These are phyloP conservation scores for Cololabis saira DNA, from an alignment of 2,113 vertebrate genomes.

Conservation along the genomic window DNA sequence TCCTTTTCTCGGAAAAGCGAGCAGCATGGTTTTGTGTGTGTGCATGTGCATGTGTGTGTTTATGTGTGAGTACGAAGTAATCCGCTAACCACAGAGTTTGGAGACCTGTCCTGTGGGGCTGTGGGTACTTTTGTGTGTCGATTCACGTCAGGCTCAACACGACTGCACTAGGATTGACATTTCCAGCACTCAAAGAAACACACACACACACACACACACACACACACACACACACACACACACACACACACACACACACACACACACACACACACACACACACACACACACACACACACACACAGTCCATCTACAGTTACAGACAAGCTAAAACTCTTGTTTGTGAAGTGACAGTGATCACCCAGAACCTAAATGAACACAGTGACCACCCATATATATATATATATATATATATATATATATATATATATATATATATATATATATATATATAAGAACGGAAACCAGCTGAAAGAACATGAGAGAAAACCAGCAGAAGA, in stretches of 20 bases:
- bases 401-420: no score
- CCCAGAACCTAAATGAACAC: background rate
- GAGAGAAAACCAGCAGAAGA: no score
- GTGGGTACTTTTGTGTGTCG: conserved; percentile 65
- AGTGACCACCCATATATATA: background rate
- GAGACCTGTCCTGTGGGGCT: conserved; percentile 57
- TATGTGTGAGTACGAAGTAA: conserved; percentile 42
- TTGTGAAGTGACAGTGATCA: conserved; percentile 2
- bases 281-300: background rate
- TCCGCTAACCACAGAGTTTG: conserved; percentile 48
- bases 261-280: background rate
- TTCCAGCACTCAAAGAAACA: background rate
- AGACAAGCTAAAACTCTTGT: background rate
- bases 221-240: background rate
- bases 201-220: background rate
- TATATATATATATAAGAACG: no score
- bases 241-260: background rate
- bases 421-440: no score
- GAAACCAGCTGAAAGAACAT: no score
- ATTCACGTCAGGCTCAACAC: conserved; percentile 60
- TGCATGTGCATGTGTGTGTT: background rate
- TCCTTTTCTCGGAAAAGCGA: conserved; percentile 3
- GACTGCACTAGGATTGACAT: background rate
- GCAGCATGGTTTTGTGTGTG: conserved; percentile 10
- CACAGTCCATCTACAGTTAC: background rate